Conservation (phyloP, 2,113 vertebrate species). For the Myotis davidii region DNA sequence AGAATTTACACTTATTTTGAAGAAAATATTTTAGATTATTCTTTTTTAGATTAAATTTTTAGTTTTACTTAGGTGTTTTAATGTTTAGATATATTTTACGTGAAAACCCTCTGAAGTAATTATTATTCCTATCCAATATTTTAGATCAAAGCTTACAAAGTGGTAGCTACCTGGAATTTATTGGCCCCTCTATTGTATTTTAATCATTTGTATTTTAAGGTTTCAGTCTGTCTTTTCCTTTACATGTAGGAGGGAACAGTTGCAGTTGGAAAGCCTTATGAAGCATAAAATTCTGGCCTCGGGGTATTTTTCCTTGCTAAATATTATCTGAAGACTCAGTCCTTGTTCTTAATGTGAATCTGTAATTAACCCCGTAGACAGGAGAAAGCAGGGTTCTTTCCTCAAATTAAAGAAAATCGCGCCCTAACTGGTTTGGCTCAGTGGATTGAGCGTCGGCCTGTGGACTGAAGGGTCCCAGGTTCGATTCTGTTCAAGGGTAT, state of each 20-base stretch:
- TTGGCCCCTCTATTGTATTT: not conserved
- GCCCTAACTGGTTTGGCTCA: no score
- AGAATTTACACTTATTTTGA: not conserved
- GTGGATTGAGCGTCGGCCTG: no score
- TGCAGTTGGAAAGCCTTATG: not conserved
- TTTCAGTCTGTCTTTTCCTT: constrained; percentile 13
- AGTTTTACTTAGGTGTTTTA: not conserved
- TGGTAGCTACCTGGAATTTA: not conserved
- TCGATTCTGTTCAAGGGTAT: no score
- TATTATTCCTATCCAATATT: not conserved
- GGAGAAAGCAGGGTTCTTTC: not conserved
- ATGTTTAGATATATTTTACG: constrained; percentile 30
- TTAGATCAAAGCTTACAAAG: not conserved
- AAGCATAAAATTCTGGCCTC: constrained; percentile 46
- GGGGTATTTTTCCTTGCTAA: not conserved
- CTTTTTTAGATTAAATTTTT: not conserved
- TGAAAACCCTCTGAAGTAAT: not conserved
- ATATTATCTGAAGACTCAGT: not conserved
- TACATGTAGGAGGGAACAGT: not conserved
- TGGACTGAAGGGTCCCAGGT: no score
- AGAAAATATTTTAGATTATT: constrained; percentile 1
- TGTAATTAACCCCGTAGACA: not conserved
- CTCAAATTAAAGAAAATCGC: not conserved
- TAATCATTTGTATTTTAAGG: not conserved
- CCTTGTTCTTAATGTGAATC: constrained; percentile 1